Conservation (phyloP, 2,113 vertebrate genomes). For the Martes martes region DNA sequence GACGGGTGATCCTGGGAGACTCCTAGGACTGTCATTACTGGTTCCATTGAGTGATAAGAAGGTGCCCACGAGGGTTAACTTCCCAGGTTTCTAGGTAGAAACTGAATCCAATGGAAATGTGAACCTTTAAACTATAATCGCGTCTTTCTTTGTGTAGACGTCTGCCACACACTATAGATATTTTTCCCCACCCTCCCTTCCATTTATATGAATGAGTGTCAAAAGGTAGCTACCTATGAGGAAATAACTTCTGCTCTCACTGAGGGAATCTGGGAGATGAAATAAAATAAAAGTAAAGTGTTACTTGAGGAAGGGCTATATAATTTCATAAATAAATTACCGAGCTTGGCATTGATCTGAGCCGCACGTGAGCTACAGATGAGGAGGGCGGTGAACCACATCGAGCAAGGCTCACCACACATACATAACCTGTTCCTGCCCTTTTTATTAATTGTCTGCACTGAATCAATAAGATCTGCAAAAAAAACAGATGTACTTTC, state of each 20-base stretch:
- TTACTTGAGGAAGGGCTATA: slow-evolving; percentile 53
- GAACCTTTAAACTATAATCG: slow-evolving; percentile 6
- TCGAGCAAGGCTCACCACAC: neutral
- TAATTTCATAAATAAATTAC: slow-evolving; percentile 70
- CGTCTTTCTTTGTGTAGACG: neutral
- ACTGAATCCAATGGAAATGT: neutral
- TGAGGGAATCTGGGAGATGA: slow-evolving; percentile 1
- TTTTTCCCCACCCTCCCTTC: neutral
- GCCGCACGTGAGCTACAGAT: neutral
- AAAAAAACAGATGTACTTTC: neutral
- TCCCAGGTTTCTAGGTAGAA: neutral
- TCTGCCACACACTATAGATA: neutral
- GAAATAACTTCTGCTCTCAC: slow-evolving; percentile 59
- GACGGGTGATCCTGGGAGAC: neutral
- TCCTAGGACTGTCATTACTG: neutral
- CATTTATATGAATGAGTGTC: slow-evolving; percentile 66
- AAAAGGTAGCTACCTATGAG: slow-evolving; percentile 51
- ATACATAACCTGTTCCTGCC: neutral
- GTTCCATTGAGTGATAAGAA: neutral
- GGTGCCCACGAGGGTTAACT: neutral
- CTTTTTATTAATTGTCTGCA: slow-evolving; percentile 6
- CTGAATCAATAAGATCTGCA: neutral
- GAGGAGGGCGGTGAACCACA: neutral
- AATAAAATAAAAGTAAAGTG: slow-evolving; percentile 69
- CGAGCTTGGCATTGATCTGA: neutral